A percentile compares a stretch with the other conserved stretches of the same genome.
Evolutionary conservation across 2,113 vertebrate species (phyloP).

Genomic region (Heterotis niloticus): DNA sequence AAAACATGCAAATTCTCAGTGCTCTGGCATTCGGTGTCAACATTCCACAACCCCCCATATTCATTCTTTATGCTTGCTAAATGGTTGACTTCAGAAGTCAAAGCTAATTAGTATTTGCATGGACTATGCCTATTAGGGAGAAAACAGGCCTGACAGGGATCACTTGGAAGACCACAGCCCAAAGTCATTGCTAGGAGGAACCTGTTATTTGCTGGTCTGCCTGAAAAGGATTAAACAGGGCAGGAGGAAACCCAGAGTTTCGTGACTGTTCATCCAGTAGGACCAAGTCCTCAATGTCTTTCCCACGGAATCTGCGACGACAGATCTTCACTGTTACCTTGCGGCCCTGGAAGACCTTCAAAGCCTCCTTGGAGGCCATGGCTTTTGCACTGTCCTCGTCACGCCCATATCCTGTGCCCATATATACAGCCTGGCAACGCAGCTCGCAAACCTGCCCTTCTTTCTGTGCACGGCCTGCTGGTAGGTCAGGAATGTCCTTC

Average conservation of each 20-base stretch:
- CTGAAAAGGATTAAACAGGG: slow-evolving; percentile 81
- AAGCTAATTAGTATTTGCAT: neutral
- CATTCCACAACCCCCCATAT: neutral
- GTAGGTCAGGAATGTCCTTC: slow-evolving; percentile 89
- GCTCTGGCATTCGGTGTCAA: neutral
- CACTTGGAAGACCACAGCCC: neutral
- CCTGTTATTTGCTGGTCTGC: slow-evolving; percentile 41
- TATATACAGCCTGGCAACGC: slow-evolving; percentile 86
- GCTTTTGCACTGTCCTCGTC: slow-evolving; percentile 85
- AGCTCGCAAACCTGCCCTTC: slow-evolving; percentile 95
- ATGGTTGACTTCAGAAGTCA: too few relatives aligned
- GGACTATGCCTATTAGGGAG: neutral
- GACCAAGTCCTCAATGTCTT: slow-evolving; percentile 88
- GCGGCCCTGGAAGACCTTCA: slow-evolving; percentile 91
- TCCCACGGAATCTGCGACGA: slow-evolving; percentile 81
- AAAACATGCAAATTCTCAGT: neutral
- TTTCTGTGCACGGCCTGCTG: slow-evolving; percentile 81
- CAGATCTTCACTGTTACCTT: slow-evolving; percentile 90
- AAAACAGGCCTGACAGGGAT: neutral
- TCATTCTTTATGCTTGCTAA: too few relatives aligned
- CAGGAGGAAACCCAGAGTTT: slow-evolving; percentile 83
- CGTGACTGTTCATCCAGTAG: slow-evolving; percentile 86
- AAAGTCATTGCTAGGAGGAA: slow-evolving; percentile 26
- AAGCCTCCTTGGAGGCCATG: slow-evolving; percentile 90
- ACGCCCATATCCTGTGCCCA: slow-evolving; percentile 92